phyloP scores from a whole-genome alignment of 2,888 invertebrate species.

The Dilophus febrilis region DNA sequence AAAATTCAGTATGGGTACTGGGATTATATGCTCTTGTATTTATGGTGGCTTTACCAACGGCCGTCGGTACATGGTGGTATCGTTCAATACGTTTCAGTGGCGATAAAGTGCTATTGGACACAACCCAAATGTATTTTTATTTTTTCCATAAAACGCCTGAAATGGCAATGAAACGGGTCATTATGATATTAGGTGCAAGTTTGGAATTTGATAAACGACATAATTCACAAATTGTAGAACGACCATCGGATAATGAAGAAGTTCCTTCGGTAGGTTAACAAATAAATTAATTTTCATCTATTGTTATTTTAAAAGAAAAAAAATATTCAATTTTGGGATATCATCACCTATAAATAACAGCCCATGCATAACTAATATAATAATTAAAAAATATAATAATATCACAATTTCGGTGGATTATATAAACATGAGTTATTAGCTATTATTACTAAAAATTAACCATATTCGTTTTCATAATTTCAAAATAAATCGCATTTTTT shows the following conservation, averaged over 20 bases:
- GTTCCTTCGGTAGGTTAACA: conserved; percentile 65
- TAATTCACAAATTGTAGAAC: conserved; percentile 85
- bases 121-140: conserved; percentile 90
- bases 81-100: conserved; percentile 92
- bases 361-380: too few relatives aligned
- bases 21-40: conserved; percentile 91
- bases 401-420: too few relatives aligned
- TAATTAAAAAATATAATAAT: too few relatives aligned
- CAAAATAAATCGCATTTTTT: too few relatives aligned
- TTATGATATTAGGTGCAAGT: conserved; percentile 94
- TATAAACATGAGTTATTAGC: too few relatives aligned
- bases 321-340: too few relatives aligned
- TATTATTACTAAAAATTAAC: too few relatives aligned
- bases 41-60: conserved; percentile 88
- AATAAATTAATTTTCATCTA: neutral
- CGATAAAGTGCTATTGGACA: conserved; percentile 89
- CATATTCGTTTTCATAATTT: too few relatives aligned
- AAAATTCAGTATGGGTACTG: conserved; percentile 95
- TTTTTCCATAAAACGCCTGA: conserved; percentile 92
- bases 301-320: too few relatives aligned
- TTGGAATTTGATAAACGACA: conserved; percentile 89
- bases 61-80: conserved; percentile 97
- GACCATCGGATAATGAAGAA: conserved; percentile 88
- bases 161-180: conserved; percentile 85
- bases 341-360: too few relatives aligned